Evolutionary conservation across 2,113 vertebrate species (phyloP).

Genomic region (Prinia subflava): DNA sequence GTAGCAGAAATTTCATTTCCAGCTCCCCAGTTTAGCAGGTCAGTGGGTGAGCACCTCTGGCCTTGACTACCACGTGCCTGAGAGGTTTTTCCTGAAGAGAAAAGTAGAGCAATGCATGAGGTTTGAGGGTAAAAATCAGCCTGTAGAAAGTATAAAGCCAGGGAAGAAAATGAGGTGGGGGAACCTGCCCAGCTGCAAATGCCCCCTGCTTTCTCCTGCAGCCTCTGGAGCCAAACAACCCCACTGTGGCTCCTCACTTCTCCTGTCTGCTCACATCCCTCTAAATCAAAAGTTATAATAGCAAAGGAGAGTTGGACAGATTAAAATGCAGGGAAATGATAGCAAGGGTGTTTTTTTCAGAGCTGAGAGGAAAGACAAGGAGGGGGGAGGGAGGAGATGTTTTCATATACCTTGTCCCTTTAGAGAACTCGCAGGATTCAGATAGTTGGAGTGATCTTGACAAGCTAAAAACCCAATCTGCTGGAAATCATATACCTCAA

Average conservation of each 20-base stretch:
- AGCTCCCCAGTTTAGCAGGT: background rate
- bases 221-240: background rate
- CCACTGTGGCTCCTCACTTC: background rate
- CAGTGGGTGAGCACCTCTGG: background rate
- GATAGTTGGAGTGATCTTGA: background rate
- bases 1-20: constrained; percentile 2
- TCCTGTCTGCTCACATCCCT: background rate
- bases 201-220: rapidly evolving
- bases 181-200: background rate
- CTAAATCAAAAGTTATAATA: background rate
- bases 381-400: background rate
- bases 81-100: background rate
- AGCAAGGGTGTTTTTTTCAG: background rate
- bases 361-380: background rate
- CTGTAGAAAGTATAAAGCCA: background rate
- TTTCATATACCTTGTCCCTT: background rate
- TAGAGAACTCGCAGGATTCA: background rate
- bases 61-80: rapidly evolving
- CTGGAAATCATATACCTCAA: constrained; percentile 34
- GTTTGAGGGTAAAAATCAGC: background rate
- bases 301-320: background rate
- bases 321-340: background rate
- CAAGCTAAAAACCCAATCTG: constrained; percentile 35
- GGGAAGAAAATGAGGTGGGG: background rate
- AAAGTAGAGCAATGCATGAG: background rate